phyloP scores from a whole-genome alignment of 1,140 invertebrate genomes.

The Homarus americanus region DNA sequence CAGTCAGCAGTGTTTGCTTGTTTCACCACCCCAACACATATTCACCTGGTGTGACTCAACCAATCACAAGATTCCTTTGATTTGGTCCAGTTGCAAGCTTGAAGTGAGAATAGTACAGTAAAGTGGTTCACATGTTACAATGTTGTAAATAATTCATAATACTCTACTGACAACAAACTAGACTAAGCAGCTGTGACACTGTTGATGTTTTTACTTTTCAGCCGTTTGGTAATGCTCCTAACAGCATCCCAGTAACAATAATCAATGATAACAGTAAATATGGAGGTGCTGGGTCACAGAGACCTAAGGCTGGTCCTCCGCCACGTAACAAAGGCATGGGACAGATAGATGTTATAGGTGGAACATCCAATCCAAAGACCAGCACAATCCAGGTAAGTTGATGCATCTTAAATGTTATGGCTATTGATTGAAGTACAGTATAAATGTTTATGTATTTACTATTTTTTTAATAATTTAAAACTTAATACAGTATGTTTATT shows the following conservation, averaged over 20 bases:
- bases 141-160: no score
- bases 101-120: no score
- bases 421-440: background rate
- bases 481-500: background rate
- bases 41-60: no score
- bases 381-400: conserved; percentile 60
- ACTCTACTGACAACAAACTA: no score
- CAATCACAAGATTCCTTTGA: no score
- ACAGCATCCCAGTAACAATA: conserved; percentile 57
- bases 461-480: background rate
- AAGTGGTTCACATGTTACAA: no score
- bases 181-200: no score
- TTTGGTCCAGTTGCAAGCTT: no score
- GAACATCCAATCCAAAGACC: conserved; percentile 27
- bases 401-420: background rate
- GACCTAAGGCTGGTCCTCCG: conserved; percentile 51
- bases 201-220: conserved; percentile 59
- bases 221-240: conserved; percentile 58
- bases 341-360: conserved; percentile 61
- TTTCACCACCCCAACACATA: no score
- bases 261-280: conserved; percentile 67
- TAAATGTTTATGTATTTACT: background rate
- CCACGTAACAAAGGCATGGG: conserved; percentile 52
- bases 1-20: no score
- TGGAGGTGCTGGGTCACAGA: conserved; percentile 34